phyloP scores from a whole-genome alignment of 64 coral and sea anemone genomes.

The Orbicella faveolata region DNA sequence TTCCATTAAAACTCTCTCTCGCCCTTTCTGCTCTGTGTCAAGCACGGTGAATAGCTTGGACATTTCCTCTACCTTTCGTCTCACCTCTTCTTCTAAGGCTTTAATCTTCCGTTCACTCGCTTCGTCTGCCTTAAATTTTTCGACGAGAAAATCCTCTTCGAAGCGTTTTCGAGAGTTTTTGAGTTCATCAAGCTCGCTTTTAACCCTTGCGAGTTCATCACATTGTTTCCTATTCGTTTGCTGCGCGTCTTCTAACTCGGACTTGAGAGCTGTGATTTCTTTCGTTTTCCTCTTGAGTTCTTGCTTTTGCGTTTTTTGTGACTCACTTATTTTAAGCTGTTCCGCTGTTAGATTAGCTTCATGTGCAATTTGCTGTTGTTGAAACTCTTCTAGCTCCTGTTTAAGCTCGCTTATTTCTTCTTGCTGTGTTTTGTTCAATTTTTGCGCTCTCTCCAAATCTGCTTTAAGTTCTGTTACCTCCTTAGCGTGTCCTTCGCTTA shows the following conservation, averaged over 20 bases:
- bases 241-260: constrained; percentile 59
- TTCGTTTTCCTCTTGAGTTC: constrained; percentile 57
- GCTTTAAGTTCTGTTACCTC: constrained; percentile 11
- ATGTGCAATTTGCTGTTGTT: constrained; percentile 36
- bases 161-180: constrained; percentile 56
- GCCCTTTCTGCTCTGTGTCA: constrained; percentile 54
- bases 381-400: constrained; percentile 35
- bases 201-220: constrained; percentile 11
- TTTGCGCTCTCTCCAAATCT: constrained; percentile 15
- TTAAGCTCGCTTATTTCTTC: constrained; percentile 39
- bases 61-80: constrained; percentile 43
- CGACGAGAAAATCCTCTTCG: constrained; percentile 46
- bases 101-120: constrained; percentile 35
- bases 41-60: constrained; percentile 44
- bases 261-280: constrained; percentile 50
- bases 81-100: constrained; percentile 40
- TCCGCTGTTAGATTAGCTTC: constrained; percentile 61
- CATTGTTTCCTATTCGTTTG: constrained; percentile 19
- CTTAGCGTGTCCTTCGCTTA: constrained; percentile 8
- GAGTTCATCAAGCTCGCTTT: not conserved
- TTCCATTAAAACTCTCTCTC: constrained; percentile 44
- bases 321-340: constrained; percentile 64
- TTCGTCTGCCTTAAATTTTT: constrained; percentile 57
- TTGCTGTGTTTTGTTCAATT: constrained; percentile 12
- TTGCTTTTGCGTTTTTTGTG: constrained; percentile 50